Base-by-base conservation (phyloP, 1,140 invertebrate species). In the Mya arenaria region DNA sequence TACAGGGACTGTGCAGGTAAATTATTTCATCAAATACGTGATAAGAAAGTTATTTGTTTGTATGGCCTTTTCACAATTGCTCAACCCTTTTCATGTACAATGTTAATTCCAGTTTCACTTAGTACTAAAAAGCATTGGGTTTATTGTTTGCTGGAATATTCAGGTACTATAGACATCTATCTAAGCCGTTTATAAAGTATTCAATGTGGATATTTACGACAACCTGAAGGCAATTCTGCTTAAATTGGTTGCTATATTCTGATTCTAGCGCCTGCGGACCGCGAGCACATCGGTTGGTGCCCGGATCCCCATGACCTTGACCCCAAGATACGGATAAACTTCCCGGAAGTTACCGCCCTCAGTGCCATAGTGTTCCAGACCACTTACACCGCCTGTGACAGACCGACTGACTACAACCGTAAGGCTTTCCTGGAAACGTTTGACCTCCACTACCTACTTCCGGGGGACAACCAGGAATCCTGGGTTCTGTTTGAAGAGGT, bases 401-500 rank as follows among this genome's bases (percentile, higher is more conserved):
- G 25, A 0, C 13, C 62, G 10, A 28, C n/a, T 25, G 66, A 69
- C 37, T 80, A 58, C 34, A 23, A 19, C 3, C 19, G 32, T 15
- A 65, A 80, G n/a, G 77, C 65, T 2, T 80, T 69, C 48, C 44
- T 80, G 28, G 36, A 71, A 39, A 80, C 77, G 4, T 80, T 80
- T 71, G 77, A 80, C 30, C 25, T 80, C 4, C 41, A 80, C n/a
- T 80, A 69, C 25, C 65, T 80, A 1, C 25, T 71, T n/a, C 77
- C 77, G 25, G 77, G 77, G 10, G 77, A 80, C 34, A 52, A 69
- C 8, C 44, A 25, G 1, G 37, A 34, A 25, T 44, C 44, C 4
- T 37, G 69, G 25, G 55, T 62, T 34, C 30, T 41, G 23, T 75
- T 44, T 17, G 71, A 3, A 19, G 52, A 60, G 19, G 71, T 74